Conservation (phyloP, 2,113 vertebrate genomes). For the Coryphaenoides rupestris region DNA sequence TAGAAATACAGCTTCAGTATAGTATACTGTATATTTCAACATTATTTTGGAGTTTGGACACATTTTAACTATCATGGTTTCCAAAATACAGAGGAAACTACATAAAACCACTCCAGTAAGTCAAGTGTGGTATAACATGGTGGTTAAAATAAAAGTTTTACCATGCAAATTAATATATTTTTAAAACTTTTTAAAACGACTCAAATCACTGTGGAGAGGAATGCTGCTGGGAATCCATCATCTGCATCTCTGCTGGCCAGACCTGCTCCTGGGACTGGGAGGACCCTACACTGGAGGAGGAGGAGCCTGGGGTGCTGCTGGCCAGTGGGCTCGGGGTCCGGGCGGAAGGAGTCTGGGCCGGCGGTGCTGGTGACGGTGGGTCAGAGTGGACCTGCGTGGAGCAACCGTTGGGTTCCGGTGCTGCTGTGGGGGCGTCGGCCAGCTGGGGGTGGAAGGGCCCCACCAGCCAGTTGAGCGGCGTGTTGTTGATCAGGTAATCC, state of each 20-base stretch:
- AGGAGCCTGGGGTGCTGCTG: slow-evolving; percentile 4
- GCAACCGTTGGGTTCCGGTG: not conserved
- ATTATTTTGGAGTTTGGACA: too few relatives aligned
- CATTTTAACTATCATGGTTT: too few relatives aligned
- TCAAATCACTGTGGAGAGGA: not conserved
- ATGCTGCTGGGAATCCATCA: slow-evolving; percentile 8
- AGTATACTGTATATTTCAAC: too few relatives aligned
- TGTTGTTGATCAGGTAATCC: slow-evolving; percentile 96
- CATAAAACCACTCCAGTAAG: too few relatives aligned
- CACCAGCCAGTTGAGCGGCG: slow-evolving; percentile 92
- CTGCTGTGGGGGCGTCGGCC: slow-evolving; percentile 34
- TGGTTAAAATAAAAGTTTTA: too few relatives aligned
- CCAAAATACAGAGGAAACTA: too few relatives aligned
- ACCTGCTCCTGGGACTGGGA: too few relatives aligned
- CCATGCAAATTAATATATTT: too few relatives aligned
- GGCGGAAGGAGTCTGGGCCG: not conserved
- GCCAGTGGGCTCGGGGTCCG: not conserved
- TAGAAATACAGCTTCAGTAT: too few relatives aligned
- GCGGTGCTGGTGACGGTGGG: too few relatives aligned
- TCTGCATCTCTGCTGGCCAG: slow-evolving; percentile 46
- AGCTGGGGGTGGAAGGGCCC: slow-evolving; percentile 83
- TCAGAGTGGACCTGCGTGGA: not conserved
- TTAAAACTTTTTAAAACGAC: too few relatives aligned
- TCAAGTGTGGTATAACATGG: too few relatives aligned
- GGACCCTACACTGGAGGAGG: not conserved